phyloP scores from a whole-genome alignment of 2,113 vertebrate genomes.

The Sebastes schlegelii region DNA sequence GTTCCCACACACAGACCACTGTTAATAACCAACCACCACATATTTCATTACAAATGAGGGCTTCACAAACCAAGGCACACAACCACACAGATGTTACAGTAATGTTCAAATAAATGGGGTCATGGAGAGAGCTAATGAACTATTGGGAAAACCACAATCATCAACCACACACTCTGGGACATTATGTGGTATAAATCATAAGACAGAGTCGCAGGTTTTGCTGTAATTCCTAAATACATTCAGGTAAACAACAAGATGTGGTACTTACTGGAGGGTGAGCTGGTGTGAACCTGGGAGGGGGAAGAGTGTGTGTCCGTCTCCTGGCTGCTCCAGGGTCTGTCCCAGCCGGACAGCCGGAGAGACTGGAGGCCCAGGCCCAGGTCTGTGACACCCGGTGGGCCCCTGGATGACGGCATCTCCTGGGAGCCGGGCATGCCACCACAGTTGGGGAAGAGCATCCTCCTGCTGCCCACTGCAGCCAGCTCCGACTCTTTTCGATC shows the following conservation, averaged over 20 bases:
- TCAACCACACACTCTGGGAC: not conserved
- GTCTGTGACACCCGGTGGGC: conserved; percentile 90
- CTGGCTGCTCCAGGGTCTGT: conserved; percentile 97
- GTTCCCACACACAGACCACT: conserved; percentile 44
- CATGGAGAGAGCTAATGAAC: not conserved
- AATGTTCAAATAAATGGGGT: not conserved
- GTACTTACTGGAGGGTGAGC: conserved; percentile 92
- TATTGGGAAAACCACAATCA: not conserved
- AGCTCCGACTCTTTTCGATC: conserved; percentile 91
- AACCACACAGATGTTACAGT: not conserved
- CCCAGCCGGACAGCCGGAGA: conserved; percentile 94
- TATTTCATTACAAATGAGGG: conserved; percentile 27
- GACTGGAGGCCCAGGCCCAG: conserved; percentile 98
- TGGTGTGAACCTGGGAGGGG: conserved; percentile 85
- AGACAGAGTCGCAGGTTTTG: not conserved
- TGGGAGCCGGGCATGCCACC: conserved; percentile 78
- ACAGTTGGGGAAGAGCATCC: conserved; percentile 96
- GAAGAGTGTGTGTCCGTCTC: conserved; percentile 85
- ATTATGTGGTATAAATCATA: not conserved
- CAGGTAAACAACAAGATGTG: not conserved
- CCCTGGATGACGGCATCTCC: conserved; percentile 89
- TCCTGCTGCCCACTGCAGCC: conserved; percentile 91
- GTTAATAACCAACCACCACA: conserved; percentile 35
- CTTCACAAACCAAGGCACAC: not conserved
- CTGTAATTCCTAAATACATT: not conserved